Evolutionary conservation across 2,888 invertebrate genomes (phyloP).

Genomic region (Amiota communis): DNA sequence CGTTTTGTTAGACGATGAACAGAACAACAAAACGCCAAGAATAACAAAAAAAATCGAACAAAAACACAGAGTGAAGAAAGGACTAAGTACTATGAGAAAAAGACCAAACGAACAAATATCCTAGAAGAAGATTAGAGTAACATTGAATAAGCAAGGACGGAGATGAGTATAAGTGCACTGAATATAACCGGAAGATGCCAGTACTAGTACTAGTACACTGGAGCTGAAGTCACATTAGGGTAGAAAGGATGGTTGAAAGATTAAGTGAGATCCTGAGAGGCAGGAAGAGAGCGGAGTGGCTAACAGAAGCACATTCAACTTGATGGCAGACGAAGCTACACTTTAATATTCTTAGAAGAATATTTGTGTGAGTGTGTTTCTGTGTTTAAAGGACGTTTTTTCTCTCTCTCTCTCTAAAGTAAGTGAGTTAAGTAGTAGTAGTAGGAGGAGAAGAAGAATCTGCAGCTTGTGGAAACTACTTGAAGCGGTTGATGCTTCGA

Average conservation of each 20-base stretch:
- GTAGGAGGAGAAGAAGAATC: not conserved
- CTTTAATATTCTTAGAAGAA: conserved; percentile 15
- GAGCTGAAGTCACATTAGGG: not conserved
- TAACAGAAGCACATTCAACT: conserved; percentile 20
- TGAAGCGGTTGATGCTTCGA: conserved; percentile 7
- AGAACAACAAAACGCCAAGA: not conserved
- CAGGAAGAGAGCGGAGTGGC: not conserved
- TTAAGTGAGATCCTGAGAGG: not conserved
- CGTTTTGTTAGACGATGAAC: conserved; percentile 15
- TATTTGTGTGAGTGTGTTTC: not conserved
- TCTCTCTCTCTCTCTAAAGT: not conserved
- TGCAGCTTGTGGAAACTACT: conserved; percentile 8
- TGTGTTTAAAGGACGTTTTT: not conserved
- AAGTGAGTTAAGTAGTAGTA: conserved; percentile 8
- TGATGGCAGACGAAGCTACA: not conserved
- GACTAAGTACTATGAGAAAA: not conserved
- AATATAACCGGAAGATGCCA: conserved; percentile 12
- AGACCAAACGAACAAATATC: not conserved
- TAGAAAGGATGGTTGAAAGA: not conserved
- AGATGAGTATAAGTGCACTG: not conserved
- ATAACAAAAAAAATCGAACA: not conserved
- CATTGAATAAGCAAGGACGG: not conserved
- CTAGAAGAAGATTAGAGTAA: not conserved
- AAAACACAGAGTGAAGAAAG: not conserved
- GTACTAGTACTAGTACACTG: not conserved